These are phyloP conservation scores for Zaprionus taronus DNA, from an alignment of 1,140 invertebrate species.

Conservation along the genomic window DNA sequence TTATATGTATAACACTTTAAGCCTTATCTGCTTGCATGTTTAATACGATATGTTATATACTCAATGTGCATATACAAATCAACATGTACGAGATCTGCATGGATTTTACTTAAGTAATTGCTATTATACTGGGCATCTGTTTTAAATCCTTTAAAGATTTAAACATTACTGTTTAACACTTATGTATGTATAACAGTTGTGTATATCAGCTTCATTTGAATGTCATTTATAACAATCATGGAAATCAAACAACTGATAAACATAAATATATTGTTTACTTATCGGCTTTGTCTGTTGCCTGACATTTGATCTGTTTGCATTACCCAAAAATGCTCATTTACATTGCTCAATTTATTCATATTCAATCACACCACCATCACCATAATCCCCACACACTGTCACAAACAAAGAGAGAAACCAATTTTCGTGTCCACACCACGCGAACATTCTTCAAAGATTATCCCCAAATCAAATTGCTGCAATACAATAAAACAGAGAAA, in stretches of 20 bases:
- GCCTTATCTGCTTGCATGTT: not conserved
- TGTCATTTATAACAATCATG: not conserved
- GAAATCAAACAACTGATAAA: not conserved
- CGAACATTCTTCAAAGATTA: conserved; percentile 12
- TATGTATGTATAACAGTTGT: too few relatives aligned
- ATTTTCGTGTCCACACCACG: not conserved
- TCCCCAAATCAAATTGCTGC: conserved; percentile 22
- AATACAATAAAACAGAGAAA: not conserved
- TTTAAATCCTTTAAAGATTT: not conserved
- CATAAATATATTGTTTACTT: not conserved
- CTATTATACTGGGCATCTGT: not conserved
- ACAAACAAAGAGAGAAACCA: conserved; percentile 2
- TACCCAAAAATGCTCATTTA: not conserved
- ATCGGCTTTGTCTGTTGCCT: not conserved
- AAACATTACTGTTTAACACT: not conserved
- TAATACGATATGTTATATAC: not conserved
- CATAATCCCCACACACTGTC: not conserved
- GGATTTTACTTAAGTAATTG: not conserved
- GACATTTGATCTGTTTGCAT: not conserved
- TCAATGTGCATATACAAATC: too few relatives aligned
- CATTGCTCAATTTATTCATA: conserved; percentile 1
- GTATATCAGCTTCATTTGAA: not conserved
- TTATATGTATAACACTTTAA: not conserved
- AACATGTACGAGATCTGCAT: not conserved
- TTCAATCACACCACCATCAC: not conserved